These are phyloP conservation scores for Helicoverpa zea DNA, from an alignment of 1,140 invertebrate genomes.

Conservation along the genomic window DNA sequence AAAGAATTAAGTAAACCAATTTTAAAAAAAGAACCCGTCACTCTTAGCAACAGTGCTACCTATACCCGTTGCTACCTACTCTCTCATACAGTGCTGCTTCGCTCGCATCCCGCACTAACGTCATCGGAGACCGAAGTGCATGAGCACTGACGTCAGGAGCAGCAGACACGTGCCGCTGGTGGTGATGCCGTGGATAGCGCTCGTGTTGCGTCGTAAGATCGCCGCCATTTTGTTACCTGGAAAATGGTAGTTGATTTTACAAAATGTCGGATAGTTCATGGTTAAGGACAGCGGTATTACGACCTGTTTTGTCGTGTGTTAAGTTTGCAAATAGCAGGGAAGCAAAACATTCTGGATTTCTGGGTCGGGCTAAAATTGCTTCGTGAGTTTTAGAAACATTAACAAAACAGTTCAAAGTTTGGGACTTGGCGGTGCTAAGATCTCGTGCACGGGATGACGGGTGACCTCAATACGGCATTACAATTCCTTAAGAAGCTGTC, in stretches of 20 bases:
- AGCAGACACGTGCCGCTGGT: constrained; percentile 78
- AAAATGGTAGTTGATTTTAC: constrained; percentile 21
- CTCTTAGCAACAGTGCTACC: constrained; percentile 20
- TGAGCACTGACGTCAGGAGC: constrained; percentile 68
- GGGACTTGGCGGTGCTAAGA: no score
- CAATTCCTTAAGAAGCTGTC: no score
- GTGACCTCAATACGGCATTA: no score
- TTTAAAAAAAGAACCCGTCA: neutral
- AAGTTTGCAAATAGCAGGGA: no score
- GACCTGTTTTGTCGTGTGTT: no score
- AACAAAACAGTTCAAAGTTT: no score
- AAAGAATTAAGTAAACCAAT: neutral
- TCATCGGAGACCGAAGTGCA: constrained; percentile 81
- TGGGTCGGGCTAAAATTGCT: no score
- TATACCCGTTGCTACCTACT: constrained; percentile 39
- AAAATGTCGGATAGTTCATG: no score
- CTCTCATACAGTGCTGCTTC: constrained; percentile 46
- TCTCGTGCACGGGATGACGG: no score
- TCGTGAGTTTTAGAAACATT: no score
- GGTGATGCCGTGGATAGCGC: constrained; percentile 81
- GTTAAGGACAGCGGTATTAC: no score
- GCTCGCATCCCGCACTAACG: constrained; percentile 61
- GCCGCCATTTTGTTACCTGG: constrained; percentile 84
- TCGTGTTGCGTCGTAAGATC: constrained; percentile 79
- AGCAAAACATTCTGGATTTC: no score